Conservation (phyloP, 2,113 vertebrate species). For the Osmerus mordax region DNA sequence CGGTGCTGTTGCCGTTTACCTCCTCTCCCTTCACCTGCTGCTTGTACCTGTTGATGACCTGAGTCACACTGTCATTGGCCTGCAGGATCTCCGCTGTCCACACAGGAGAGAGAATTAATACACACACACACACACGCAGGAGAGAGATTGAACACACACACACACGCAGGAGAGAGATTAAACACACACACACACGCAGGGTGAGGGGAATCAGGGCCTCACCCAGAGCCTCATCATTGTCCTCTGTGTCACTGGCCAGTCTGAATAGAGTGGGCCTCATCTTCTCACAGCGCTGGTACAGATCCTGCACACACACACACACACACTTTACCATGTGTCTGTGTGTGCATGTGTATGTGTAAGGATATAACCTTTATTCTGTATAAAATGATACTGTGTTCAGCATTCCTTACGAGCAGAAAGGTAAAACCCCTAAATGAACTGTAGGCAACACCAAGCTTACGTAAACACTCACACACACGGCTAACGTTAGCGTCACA, state of each 20-base stretch:
- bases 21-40: conserved; percentile 92
- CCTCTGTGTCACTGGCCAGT: conserved; percentile 95
- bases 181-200: too few relatives aligned
- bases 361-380: too few relatives aligned
- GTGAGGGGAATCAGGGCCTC: conserved; percentile 34
- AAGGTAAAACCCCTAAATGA: too few relatives aligned
- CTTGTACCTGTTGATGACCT: conserved; percentile 95
- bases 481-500: too few relatives aligned
- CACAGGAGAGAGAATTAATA: conserved; percentile 3
- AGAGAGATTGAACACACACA: background rate
- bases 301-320: conserved; percentile 74
- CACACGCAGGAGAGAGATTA: too few relatives aligned
- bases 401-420: too few relatives aligned
- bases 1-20: conserved; percentile 81
- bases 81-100: conserved; percentile 92
- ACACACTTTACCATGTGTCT: background rate
- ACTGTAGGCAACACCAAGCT: too few relatives aligned
- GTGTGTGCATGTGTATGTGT: background rate
- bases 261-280: conserved; percentile 97
- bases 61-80: conserved; percentile 95
- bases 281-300: conserved; percentile 96
- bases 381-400: too few relatives aligned
- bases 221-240: conserved; percentile 97
- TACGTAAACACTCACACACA: too few relatives aligned
- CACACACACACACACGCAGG: background rate